Percentiles rank a stretch among this genome's conserved stretches.
These are phyloP conservation scores for Eolophus roseicapilla DNA, from an alignment of 2,113 vertebrate genomes.

Conservation along the genomic window DNA sequence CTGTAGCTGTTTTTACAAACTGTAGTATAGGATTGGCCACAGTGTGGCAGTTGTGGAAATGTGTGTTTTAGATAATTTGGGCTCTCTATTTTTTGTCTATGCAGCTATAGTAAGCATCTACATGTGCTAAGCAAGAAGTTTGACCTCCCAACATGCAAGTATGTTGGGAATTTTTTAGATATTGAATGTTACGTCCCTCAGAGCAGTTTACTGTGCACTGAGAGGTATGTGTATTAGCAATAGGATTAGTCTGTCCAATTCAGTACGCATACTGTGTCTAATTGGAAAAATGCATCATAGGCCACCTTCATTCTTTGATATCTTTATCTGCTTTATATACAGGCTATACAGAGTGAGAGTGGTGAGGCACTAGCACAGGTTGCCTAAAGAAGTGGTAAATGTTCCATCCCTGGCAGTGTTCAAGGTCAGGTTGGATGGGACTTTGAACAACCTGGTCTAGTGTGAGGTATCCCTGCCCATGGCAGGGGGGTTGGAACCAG, in stretches of 20 bases:
- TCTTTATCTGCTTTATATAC: not conserved
- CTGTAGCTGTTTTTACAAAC: not conserved
- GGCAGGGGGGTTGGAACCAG: not conserved
- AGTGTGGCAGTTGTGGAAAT: not conserved
- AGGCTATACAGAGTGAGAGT: not conserved
- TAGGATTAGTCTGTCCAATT: not conserved
- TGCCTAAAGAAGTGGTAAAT: not conserved
- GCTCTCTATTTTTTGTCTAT: not conserved
- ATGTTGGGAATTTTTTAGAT: not conserved
- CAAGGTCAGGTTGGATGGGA: not conserved
- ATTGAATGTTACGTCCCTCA: not conserved
- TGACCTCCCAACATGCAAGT: not conserved
- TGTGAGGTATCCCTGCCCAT: not conserved
- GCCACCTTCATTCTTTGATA: not conserved
- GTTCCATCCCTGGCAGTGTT: not conserved
- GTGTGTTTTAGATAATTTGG: rapidly evolving
- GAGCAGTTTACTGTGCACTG: not conserved
- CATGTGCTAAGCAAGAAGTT: not conserved
- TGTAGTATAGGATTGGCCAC: not conserved
- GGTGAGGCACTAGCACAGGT: not conserved
- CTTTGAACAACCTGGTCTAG: not conserved
- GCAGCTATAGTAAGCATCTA: not conserved
- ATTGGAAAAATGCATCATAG: not conserved
- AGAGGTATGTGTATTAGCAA: not conserved
- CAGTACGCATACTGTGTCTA: no score